phyloP scores from a whole-genome alignment of 2,797 vertebrate genomes.

The Crenuchus spilurus region DNA sequence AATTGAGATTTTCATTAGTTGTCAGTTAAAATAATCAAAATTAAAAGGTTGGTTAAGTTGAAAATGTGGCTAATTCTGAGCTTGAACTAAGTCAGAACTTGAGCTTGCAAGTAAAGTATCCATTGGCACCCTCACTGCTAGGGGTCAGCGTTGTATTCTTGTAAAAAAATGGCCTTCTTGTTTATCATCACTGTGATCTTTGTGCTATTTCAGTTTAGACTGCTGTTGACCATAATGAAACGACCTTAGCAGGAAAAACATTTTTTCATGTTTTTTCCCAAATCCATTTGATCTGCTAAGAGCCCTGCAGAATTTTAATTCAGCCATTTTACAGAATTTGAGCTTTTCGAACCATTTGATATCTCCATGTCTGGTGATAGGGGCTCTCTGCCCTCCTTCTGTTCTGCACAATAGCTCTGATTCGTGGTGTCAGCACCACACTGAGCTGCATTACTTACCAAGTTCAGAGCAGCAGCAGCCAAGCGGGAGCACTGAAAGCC shows the following conservation, averaged over 20 bases:
- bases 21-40: no score
- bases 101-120: no score
- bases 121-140: no score
- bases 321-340: background rate
- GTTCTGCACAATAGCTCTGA: slow-evolving; percentile 21
- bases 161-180: no score
- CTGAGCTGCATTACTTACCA: slow-evolving; percentile 42
- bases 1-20: no score
- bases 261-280: background rate
- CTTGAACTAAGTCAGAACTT: no score
- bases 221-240: background rate
- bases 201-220: background rate
- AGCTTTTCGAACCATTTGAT: slow-evolving; percentile 20
- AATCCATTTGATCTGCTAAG: background rate
- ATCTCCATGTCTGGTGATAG: slow-evolving; percentile 1
- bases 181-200: background rate
- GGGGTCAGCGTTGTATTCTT: no score
- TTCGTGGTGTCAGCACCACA: slow-evolving; percentile 26
- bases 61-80: no score
- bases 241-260: background rate
- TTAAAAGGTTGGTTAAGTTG: no score
- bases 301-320: background rate
- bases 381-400: slow-evolving; percentile 28
- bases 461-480: slow-evolving; percentile 32
- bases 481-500: slow-evolving; percentile 39